Conservation (phyloP, 2,797 vertebrate genomes). For the Syngnathus rostellatus region DNA sequence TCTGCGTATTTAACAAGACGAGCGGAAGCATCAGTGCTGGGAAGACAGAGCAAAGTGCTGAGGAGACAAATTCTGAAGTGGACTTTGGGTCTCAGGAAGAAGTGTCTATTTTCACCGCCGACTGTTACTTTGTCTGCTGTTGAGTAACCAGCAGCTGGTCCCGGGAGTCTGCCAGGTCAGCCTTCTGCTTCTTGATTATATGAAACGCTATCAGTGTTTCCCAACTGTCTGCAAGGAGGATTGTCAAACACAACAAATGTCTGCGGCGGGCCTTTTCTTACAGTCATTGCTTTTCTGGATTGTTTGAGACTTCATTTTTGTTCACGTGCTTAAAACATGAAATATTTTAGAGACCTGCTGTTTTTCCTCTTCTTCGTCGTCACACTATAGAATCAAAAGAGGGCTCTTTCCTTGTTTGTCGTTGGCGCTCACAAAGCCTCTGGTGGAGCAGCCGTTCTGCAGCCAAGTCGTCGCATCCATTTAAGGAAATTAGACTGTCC, state of each 20-base stretch:
- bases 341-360: constrained; percentile 9
- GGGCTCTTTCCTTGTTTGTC: constrained; percentile 44
- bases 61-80: constrained; percentile 58
- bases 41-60: constrained; percentile 61
- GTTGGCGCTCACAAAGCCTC: constrained; percentile 43
- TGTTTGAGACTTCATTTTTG: background rate
- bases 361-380: constrained; percentile 9
- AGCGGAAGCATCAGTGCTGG: constrained; percentile 59
- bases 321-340: background rate
- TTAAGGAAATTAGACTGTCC: background rate
- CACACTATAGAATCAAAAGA: constrained; percentile 6
- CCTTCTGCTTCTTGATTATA: constrained; percentile 51
- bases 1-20: constrained; percentile 62
- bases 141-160: constrained; percentile 65
- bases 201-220: constrained; percentile 58
- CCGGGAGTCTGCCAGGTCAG: constrained; percentile 53
- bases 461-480: background rate
- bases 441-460: constrained; percentile 6
- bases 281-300: background rate
- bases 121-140: constrained; percentile 66
- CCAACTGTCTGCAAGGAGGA: constrained; percentile 38
- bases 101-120: constrained; percentile 62
- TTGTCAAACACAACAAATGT: constrained; percentile 12
- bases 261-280: background rate
- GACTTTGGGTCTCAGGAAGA: constrained; percentile 58